phyloP scores from a whole-genome alignment of 2,888 invertebrate genomes.

The Frankliniella intonsa region DNA sequence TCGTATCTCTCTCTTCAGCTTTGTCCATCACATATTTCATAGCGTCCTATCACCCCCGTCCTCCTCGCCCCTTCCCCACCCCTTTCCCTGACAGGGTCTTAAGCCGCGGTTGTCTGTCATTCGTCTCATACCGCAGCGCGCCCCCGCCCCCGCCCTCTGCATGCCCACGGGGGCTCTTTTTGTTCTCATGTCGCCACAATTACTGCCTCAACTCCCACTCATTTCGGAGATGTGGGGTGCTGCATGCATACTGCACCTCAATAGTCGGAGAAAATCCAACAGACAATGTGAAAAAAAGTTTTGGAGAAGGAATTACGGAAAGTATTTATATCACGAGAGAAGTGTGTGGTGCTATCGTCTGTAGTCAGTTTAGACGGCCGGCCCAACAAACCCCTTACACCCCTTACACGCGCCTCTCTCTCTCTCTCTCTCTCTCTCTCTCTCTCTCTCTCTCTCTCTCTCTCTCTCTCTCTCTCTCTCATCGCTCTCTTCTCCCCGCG shows the following conservation, averaged over 20 bases:
- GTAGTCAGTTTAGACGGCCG: no score
- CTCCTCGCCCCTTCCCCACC: neutral
- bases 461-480: no score
- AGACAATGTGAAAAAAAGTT: no score
- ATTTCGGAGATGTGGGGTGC: neutral
- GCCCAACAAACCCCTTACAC: no score
- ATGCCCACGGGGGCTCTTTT: neutral
- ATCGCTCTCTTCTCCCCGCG: neutral
- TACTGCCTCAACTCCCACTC: neutral
- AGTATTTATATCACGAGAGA: no score
- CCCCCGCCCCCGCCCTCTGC: neutral
- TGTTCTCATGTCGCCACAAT: neutral
- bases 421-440: no score
- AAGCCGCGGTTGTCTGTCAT: conserved; percentile 16
- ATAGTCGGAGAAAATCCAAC: no score
- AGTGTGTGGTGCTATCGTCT: no score
- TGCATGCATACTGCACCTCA: no score
- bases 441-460: no score
- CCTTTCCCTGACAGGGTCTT: neutral
- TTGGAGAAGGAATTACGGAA: no score
- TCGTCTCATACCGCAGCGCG: neutral
- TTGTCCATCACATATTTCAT: conserved; percentile 20
- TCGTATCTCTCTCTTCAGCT: neutral
- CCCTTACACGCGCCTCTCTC: no score
- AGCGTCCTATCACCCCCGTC: neutral